Conservation (phyloP, 2,797 vertebrate genomes). For the Morelia viridis region DNA sequence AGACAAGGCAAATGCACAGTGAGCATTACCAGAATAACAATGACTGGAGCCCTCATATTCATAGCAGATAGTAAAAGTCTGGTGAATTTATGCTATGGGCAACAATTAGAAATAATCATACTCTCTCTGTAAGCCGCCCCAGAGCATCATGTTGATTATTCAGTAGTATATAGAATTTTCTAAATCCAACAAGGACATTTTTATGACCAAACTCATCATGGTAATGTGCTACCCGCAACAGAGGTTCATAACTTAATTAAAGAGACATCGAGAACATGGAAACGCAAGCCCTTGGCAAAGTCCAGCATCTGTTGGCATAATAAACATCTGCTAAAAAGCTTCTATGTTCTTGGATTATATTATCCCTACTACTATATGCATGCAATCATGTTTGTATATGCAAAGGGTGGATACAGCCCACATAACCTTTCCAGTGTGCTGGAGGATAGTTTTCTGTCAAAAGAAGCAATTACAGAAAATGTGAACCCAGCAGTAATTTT, state of each 20-base stretch:
- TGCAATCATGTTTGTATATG: neutral
- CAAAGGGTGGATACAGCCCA: neutral
- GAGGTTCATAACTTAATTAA: neutral
- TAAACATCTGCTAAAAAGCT: neutral
- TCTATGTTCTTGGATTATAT: neutral
- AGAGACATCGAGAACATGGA: neutral
- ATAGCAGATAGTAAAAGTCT: no score
- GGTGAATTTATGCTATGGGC: neutral
- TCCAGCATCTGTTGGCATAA: constrained; percentile 3
- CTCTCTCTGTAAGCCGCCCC: neutral
- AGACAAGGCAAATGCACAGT: no score
- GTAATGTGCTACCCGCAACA: neutral
- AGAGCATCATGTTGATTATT: neutral
- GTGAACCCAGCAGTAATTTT: neutral
- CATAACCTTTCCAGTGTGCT: neutral
- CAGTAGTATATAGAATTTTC: neutral
- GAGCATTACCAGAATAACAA: neutral
- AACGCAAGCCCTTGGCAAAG: neutral
- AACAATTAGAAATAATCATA: neutral
- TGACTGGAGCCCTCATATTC: neutral
- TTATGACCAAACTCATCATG: neutral
- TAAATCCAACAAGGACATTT: neutral
- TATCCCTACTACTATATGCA: neutral
- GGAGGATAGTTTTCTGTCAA: neutral
- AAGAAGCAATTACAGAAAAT: neutral